Conservation (phyloP, 2,113 vertebrate genomes). For the Deroptyus accipitrinus region DNA sequence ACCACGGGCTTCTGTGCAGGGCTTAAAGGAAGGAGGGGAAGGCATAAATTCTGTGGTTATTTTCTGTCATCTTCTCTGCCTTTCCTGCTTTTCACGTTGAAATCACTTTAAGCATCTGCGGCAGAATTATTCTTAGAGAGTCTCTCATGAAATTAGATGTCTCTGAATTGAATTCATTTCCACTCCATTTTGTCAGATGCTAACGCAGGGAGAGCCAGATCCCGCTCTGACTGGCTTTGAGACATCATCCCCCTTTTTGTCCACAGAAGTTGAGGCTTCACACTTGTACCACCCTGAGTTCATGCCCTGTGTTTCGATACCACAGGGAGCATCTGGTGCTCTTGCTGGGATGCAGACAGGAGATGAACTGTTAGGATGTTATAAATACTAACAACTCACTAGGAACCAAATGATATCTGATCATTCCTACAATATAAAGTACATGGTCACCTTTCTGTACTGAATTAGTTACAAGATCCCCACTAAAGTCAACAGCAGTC, state of each 20-base stretch:
- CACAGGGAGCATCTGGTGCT: not conserved
- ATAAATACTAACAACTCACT: not conserved
- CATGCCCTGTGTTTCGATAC: not conserved
- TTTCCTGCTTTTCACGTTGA: conserved; percentile 40
- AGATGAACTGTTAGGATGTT: not conserved
- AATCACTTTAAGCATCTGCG: conserved; percentile 40
- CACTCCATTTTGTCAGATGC: conserved; percentile 6
- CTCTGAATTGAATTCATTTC: conserved; percentile 38
- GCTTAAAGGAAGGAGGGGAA: not conserved
- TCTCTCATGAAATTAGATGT: conserved; percentile 37
- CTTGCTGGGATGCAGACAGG: not conserved
- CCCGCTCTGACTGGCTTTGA: not conserved
- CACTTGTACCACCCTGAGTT: not conserved
- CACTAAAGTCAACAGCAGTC: not conserved
- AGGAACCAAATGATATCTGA: not conserved
- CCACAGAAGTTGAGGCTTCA: accelerated
- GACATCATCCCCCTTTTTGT: not conserved
- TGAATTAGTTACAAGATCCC: not conserved
- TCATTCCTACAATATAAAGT: not conserved
- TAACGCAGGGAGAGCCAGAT: not conserved
- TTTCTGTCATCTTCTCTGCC: conserved; percentile 40
- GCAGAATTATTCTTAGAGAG: conserved; percentile 53
- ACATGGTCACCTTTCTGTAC: not conserved
- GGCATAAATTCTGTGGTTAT: conserved; percentile 21
- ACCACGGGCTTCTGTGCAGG: not conserved